Evolutionary conservation across 2,113 vertebrate genomes (phyloP).

Genomic region (Camelus bactrianus): DNA sequence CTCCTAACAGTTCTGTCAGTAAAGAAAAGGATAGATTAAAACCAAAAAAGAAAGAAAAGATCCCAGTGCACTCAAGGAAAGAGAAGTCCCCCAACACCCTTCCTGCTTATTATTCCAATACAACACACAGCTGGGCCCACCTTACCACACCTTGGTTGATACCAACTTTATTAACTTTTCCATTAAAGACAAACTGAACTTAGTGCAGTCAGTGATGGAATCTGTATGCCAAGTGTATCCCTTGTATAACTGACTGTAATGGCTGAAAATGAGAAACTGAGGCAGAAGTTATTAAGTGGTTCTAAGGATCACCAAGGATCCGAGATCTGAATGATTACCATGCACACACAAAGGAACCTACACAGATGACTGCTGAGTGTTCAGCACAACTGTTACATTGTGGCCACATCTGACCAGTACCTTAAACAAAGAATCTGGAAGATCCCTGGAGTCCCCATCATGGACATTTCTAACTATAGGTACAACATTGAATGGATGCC

Average conservation of each 20-base stretch:
- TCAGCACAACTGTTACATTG: constrained; percentile 99
- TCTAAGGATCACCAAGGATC: constrained; percentile 96
- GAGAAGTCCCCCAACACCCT: constrained; percentile 94
- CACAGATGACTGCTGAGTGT: constrained; percentile 98
- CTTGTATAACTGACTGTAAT: no score
- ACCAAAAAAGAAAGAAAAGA: constrained; percentile 92
- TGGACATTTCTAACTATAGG: constrained; percentile 99
- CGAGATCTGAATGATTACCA: constrained; percentile 96
- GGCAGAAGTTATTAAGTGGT: no score
- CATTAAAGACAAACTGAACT: constrained; percentile 98
- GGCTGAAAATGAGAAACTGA: no score
- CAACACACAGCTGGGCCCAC: constrained; percentile 97
- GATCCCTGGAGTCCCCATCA: constrained; percentile 99
- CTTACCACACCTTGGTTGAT: constrained; percentile 97
- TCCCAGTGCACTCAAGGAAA: constrained; percentile 93
- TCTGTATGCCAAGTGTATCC: constrained; percentile 96
- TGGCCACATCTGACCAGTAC: constrained; percentile 98
- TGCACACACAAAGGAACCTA: constrained; percentile 98
- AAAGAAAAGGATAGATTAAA: constrained; percentile 94
- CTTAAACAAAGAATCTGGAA: constrained; percentile 97
- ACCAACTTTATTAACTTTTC: constrained; percentile 99
- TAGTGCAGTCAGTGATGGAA: constrained; percentile 99
- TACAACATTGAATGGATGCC: constrained; percentile 99
- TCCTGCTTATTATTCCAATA: constrained; percentile 99
- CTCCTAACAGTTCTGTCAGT: constrained; percentile 82